A percentile compares a stretch with the other conserved stretches of the same genome.
Evolutionary conservation across 2,113 vertebrate species (phyloP).

Genomic region (Andinoacara biseriatus): DNA sequence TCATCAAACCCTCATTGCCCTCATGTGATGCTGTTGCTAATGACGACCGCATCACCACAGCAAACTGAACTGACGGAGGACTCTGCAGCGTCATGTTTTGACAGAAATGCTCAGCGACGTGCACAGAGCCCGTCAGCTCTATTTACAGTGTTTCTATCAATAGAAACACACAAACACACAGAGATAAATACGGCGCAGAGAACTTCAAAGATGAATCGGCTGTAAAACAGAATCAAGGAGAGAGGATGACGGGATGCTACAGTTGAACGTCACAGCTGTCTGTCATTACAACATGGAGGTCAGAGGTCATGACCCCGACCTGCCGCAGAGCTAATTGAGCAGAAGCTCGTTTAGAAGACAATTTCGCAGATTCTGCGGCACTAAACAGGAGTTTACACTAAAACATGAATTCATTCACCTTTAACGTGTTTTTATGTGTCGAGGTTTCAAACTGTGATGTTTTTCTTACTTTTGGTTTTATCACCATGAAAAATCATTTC

Average conservation of each 20-base stretch:
- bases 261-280: neutral
- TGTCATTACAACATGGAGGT: neutral
- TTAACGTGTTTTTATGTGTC: neutral
- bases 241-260: neutral
- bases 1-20: neutral
- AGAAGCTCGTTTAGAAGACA: neutral
- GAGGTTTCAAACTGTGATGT: neutral
- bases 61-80: slow-evolving; percentile 7
- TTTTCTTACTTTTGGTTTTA: neutral
- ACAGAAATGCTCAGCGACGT: neutral
- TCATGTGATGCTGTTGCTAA: slow-evolving; percentile 11
- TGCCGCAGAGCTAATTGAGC: neutral
- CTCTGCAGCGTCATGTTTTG: neutral
- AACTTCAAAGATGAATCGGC: neutral
- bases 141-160: slow-evolving; percentile 47
- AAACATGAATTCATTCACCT: rapidly evolving
- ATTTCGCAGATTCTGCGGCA: neutral
- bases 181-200: neutral
- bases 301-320: neutral
- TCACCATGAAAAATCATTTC: neutral
- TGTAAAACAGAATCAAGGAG: neutral
- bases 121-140: slow-evolving; percentile 15
- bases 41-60: neutral
- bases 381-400: neutral
- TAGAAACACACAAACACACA: slow-evolving; percentile 16